A percentile compares a stretch with the other conserved stretches of the same genome.
These are phyloP conservation scores for Ornithorhynchus anatinus DNA, from an alignment of 2,113 vertebrate genomes.

Conservation along the genomic window DNA sequence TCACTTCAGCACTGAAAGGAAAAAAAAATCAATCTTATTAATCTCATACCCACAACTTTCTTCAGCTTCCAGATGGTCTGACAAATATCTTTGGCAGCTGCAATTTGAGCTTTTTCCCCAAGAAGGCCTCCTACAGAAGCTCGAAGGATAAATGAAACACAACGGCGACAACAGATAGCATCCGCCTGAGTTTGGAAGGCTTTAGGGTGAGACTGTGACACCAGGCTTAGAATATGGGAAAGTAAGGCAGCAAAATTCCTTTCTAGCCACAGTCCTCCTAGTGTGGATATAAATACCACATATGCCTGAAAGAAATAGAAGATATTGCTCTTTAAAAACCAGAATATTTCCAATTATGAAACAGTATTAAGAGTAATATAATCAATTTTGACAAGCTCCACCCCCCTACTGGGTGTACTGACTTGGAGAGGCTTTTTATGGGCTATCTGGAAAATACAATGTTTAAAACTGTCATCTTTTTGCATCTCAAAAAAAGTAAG, in stretches of 20 bases:
- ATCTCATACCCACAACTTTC: constrained; percentile 81
- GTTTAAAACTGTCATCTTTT: no score
- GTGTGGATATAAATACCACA: constrained; percentile 85
- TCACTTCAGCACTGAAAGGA: constrained; percentile 27
- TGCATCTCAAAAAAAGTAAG: no score
- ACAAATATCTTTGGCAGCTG: constrained; percentile 87
- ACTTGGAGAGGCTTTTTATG: no score
- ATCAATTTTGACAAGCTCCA: no score
- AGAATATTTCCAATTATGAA: constrained; percentile 7
- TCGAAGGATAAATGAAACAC: constrained; percentile 89
- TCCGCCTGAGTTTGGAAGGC: constrained; percentile 78
- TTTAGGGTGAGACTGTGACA: constrained; percentile 80
- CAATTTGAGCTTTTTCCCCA: constrained; percentile 91
- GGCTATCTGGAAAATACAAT: no score
- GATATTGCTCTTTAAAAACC: constrained; percentile 43
- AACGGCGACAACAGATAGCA: constrained; percentile 75
- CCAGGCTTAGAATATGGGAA: constrained; percentile 80
- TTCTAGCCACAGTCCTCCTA: constrained; percentile 89
- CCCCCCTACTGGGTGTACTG: no score
- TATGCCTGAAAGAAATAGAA: constrained; percentile 80
- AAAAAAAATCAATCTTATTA: constrained; percentile 47
- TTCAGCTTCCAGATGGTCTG: constrained; percentile 80
- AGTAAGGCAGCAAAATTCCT: constrained; percentile 83
- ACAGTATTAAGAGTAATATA: no score
- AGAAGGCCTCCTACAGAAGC: constrained; percentile 84